Base-by-base conservation (phyloP, 2,797 vertebrate species). In the Acanthurus leucopareius region DNA sequence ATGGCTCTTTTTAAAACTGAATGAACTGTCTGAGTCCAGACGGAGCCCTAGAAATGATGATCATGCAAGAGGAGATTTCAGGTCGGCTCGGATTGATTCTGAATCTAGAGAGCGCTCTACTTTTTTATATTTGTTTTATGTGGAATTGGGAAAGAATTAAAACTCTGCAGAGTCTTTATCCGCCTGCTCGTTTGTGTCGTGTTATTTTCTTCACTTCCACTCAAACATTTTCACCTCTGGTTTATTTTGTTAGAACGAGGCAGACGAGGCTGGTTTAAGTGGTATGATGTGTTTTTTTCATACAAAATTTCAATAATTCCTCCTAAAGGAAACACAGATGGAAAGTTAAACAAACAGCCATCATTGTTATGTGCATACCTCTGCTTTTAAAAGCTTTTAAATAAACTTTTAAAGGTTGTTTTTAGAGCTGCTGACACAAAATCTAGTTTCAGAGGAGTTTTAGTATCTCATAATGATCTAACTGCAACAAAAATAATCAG, bases 121-220 rank as follows among this genome's bases (percentile, higher is more conserved):
- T 92, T 93, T 91, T 94, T 95, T 94, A 93, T 89, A 93, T 94
- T 91, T 90, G 89, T 94, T 94, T 93, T 92, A 93, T 90, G 93
- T 94, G 85, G 81, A 91, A 89, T 87, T 89, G 84, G 83, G 58
- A 88, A 92, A 71, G 69, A 52, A 94, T 92, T 94, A 93, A 92
- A 94, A 81, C 84, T 81, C 74, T 88, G 32, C 82, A 56, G 82
- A 89, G 77, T 89, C 88, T 93, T 89, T 88, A 85, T 57, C 66
- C 10, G 47, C 62, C 83, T 61, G 65, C 32, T 64, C 2, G 13
- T 48, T 57, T 75, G 51, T 56, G 54, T 84, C 17, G 0, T 64
- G 54, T 82, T 16, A 0, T 77, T 45, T 47, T 67, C 38, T 82
- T 22, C 11, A 19, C 13, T 15, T 40, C 13, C 25, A 25, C 25